A percentile compares a stretch with the other conserved stretches of the same genome.
Evolutionary conservation across 2,797 vertebrate species (phyloP).

Genomic region (Zenarchopterus dispar): DNA sequence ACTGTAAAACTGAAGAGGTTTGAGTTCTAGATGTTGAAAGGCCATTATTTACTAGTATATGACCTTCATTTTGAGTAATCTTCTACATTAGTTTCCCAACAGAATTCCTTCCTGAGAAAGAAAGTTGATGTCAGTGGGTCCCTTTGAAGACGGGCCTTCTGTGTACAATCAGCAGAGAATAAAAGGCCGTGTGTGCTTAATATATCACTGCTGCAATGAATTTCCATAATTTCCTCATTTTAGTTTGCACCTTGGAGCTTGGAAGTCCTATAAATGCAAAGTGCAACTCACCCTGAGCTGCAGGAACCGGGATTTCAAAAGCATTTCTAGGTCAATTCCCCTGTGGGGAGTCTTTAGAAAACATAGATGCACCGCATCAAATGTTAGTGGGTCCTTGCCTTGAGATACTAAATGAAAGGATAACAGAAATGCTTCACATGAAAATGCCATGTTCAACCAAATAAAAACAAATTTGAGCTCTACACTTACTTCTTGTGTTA

Average conservation of each 20-base stretch:
- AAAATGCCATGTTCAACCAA: constrained; percentile 21
- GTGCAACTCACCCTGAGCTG: constrained; percentile 31
- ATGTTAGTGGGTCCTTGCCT: constrained; percentile 29
- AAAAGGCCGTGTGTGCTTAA: constrained; percentile 40
- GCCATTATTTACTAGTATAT: too few relatives aligned
- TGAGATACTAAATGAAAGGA: constrained; percentile 29
- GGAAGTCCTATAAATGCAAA: constrained; percentile 60
- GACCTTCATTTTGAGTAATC: too few relatives aligned
- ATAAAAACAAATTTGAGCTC: constrained; percentile 7
- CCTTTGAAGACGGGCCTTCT: constrained; percentile 18
- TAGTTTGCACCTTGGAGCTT: constrained; percentile 44
- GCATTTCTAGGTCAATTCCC: constrained; percentile 55
- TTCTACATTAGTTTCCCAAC: too few relatives aligned
- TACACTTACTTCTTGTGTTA: neutral
- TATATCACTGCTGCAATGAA: constrained; percentile 41
- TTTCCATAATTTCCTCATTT: constrained; percentile 48
- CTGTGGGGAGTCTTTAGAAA: constrained; percentile 39
- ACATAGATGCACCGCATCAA: constrained; percentile 18
- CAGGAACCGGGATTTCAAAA: constrained; percentile 26
- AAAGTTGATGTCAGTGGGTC: neutral
- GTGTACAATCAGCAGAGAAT: constrained; percentile 43
- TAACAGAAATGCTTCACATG: constrained; percentile 15
- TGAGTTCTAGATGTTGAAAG: too few relatives aligned
- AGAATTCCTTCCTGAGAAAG: too few relatives aligned
- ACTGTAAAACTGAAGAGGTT: too few relatives aligned